These are phyloP conservation scores for Actenoides lindsayi DNA, from an alignment of 2,113 vertebrate species.

Conservation along the genomic window DNA sequence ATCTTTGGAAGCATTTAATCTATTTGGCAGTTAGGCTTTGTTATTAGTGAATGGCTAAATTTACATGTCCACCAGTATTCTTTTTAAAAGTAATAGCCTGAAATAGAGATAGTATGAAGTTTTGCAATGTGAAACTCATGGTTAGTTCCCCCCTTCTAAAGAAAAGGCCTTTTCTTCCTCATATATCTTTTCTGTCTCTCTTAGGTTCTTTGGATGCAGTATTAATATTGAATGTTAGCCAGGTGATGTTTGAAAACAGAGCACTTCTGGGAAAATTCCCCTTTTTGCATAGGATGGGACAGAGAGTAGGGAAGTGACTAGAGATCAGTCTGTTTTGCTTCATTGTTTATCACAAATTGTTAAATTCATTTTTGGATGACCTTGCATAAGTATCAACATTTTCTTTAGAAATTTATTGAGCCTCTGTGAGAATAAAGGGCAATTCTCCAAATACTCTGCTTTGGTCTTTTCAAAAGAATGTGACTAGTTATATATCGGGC, in stretches of 20 bases:
- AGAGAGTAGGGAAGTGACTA: background rate
- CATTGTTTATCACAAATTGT: background rate
- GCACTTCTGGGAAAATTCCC: background rate
- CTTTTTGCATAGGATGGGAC: background rate
- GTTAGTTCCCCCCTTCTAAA: background rate
- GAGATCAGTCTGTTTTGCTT: background rate
- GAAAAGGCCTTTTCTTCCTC: background rate
- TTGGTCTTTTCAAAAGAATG: background rate
- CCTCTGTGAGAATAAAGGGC: background rate
- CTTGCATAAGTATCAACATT: background rate
- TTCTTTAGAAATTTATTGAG: background rate
- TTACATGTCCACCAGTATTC: background rate
- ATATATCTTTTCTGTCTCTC: background rate
- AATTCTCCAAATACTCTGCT: background rate
- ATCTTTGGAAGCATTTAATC: constrained; percentile 2
- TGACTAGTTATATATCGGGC: background rate
- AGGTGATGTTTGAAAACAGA: background rate
- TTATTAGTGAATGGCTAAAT: background rate
- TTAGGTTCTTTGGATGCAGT: background rate
- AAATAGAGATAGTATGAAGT: background rate
- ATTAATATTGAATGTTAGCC: background rate
- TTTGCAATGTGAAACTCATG: background rate
- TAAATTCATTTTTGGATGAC: background rate
- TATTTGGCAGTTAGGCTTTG: background rate
- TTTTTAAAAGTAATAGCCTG: background rate